Percentiles rank a stretch among this genome's conserved stretches.
Evolutionary conservation across 2,888 invertebrate species (phyloP).

Genomic region (Ethmia dodecea): DNA sequence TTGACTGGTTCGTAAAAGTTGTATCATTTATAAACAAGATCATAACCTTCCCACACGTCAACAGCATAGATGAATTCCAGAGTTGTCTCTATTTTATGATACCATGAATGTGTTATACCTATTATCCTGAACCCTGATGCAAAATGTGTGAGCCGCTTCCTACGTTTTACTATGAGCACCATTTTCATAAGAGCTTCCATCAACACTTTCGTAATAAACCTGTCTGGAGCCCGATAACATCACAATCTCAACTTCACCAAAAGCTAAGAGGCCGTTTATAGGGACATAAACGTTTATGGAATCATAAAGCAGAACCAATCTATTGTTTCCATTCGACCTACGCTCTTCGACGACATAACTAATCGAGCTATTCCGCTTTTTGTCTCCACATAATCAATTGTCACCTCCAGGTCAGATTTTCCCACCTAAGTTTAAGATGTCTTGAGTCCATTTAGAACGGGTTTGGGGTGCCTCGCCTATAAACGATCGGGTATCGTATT

Average conservation of each 20-base stretch:
- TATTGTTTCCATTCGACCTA: conserved; percentile 69
- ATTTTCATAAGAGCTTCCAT: conserved; percentile 47
- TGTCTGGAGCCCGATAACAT: conserved; percentile 59
- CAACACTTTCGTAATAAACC: conserved; percentile 61
- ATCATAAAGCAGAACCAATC: conserved; percentile 72
- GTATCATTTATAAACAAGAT: conserved; percentile 8
- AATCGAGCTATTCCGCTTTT: conserved; percentile 71
- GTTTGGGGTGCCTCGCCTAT: conserved; percentile 60
- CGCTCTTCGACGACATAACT: conserved; percentile 65
- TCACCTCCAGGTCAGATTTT: conserved; percentile 64
- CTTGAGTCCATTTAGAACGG: conserved; percentile 62
- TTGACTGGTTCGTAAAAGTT: conserved; percentile 10
- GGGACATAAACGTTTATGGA: conserved; percentile 74
- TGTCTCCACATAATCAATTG: conserved; percentile 72
- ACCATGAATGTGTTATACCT: no score
- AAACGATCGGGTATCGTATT: conserved; percentile 72
- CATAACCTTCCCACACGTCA: conserved; percentile 11
- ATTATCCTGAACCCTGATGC: background rate
- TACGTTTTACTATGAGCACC: conserved; percentile 25
- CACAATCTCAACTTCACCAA: conserved; percentile 59
- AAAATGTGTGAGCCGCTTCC: conserved; percentile 28
- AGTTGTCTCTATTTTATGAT: no score
- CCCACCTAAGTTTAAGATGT: conserved; percentile 55
- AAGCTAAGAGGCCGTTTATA: conserved; percentile 71
- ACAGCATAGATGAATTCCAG: background rate